Base-by-base conservation (phyloP, 2,113 vertebrate species). In the Neogobius melanostomus region DNA sequence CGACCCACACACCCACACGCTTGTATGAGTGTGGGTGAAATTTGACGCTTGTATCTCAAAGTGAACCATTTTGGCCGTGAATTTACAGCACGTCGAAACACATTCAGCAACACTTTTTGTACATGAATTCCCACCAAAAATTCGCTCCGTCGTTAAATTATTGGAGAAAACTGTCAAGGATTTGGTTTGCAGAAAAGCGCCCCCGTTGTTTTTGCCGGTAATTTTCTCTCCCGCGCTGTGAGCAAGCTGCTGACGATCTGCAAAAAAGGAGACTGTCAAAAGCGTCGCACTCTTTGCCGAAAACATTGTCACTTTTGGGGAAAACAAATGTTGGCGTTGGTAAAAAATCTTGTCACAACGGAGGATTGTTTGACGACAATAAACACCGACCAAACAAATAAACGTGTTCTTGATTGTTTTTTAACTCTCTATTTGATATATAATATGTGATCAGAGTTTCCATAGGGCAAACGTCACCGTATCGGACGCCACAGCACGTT, bases 301-400 rank as follows among this genome's bases (percentile, higher is more conserved):
- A 28, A 61, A 61, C n/a, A 61, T n/a, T 61, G 59, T 61, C 59
- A 61, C 59, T n/a, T 61, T 61, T 15, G 59, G 9, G 59, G 2
- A 61, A 61, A 61, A 61, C 59, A 61, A 61, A 61, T 61, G 59
- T 61, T 15, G 59, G 8, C 36, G 43, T 8, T 43, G 56, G 15
- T n/a, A 44, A 44, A 50, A 50, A 61, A 61, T 61, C 42, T 8
- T 44, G 59, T n/a, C 11, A 7, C 36, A 61, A 42, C 12, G 8
- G 12, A 60, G 42, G 15, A 60, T 28, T 60, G 28, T 14, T n/a
- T 61, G 42, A 44, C 59, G 36, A 44, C 42, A 61, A 45, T n/a
- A 45, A 61, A 59, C 54, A 54, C 17, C 17, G 11, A 28, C 11
- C 9, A 56, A 28, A 56, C 21, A 0, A 6, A 21, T 54, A 54